A percentile compares a stretch with the other conserved stretches of the same genome.
These are phyloP conservation scores for Mayetiola destructor DNA, from an alignment of 2,888 invertebrate species.

Conservation along the genomic window DNA sequence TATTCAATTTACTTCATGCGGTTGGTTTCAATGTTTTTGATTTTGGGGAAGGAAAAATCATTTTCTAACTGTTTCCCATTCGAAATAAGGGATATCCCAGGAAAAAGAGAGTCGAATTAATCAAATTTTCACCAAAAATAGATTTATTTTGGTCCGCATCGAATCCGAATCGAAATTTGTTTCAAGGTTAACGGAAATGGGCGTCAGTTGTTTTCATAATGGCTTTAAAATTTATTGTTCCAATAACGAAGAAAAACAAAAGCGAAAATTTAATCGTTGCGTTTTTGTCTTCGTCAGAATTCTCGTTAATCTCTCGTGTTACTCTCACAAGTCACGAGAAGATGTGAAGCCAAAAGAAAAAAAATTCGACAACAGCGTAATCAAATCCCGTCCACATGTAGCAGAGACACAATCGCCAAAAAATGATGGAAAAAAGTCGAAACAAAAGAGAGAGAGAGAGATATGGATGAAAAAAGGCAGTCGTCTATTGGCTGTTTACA, in stretches of 20 bases:
- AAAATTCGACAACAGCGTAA: not conserved
- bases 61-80: no score
- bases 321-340: no score
- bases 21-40: no score
- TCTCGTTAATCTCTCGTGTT: no score
- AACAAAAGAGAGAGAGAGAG: not conserved
- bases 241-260: not conserved
- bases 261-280: constrained; percentile 7
- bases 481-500: constrained; percentile 3
- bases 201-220: constrained; percentile 9
- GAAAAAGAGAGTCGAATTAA: no score
- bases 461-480: not conserved
- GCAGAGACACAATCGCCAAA: not conserved
- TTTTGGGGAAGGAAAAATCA: no score
- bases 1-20: no score
- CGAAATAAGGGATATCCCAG: no score
- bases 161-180: no score
- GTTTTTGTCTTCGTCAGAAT: constrained; percentile 1
- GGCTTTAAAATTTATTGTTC: constrained; percentile 9
- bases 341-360: not conserved
- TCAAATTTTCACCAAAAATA: no score
- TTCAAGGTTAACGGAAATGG: constrained; percentile 12
- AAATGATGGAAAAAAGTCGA: not conserved
- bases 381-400: not conserved
- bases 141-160: no score